Conservation (phyloP, 2,113 vertebrate genomes). For the Lophochroa leadbeateri region DNA sequence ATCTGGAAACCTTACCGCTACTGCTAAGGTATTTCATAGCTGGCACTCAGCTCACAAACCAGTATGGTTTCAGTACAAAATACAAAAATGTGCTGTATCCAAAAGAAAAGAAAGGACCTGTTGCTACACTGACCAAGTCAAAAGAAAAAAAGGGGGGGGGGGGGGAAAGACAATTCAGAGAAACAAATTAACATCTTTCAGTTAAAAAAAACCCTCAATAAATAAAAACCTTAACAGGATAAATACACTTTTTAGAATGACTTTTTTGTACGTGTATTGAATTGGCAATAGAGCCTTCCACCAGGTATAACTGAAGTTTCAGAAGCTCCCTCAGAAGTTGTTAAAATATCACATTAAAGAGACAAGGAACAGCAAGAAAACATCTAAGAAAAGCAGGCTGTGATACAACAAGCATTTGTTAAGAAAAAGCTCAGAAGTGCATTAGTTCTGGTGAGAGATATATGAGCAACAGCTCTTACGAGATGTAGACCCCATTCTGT, state of each 20-base stretch:
- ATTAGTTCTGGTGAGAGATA: slow-evolving; percentile 99
- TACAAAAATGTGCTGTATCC: slow-evolving; percentile 62
- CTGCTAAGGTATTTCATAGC: slow-evolving; percentile 50
- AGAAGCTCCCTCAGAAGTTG: slow-evolving; percentile 75
- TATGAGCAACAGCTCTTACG: slow-evolving; percentile 99
- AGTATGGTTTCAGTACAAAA: slow-evolving; percentile 73
- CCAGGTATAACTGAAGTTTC: slow-evolving; percentile 70
- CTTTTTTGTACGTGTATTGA: background rate
- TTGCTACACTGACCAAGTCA: slow-evolving; percentile 57
- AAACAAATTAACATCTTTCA: slow-evolving; percentile 55
- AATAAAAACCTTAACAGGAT: slow-evolving; percentile 53
- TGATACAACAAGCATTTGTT: slow-evolving; percentile 86
- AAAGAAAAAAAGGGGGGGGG: background rate
- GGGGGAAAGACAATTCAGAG: slow-evolving; percentile 14
- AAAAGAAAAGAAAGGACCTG: slow-evolving; percentile 45
- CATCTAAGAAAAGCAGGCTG: slow-evolving; percentile 87
- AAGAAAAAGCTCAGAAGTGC: slow-evolving; percentile 85
- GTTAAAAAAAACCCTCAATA: slow-evolving; percentile 43
- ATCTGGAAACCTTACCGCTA: background rate
- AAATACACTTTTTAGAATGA: slow-evolving; percentile 33
- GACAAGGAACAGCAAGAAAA: slow-evolving; percentile 88
- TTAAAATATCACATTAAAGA: slow-evolving; percentile 84
- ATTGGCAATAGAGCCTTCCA: slow-evolving; percentile 66
- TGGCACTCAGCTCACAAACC: slow-evolving; percentile 67
- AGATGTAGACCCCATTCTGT: slow-evolving; percentile 96